phyloP scores from a whole-genome alignment of 2,113 vertebrate species.

The Leucopsar rothschildi region DNA sequence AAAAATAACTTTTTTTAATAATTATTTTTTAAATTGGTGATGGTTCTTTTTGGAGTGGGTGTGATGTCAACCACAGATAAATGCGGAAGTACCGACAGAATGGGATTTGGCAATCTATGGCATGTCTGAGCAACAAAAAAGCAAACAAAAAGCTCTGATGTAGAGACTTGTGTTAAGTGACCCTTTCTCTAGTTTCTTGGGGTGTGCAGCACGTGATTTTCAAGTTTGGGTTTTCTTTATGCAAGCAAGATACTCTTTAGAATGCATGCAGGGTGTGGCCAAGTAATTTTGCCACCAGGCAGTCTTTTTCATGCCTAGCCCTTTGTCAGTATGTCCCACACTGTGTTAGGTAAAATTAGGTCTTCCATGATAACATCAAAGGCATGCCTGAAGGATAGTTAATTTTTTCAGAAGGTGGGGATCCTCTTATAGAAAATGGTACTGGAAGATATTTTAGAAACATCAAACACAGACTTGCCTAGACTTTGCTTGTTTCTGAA shows the following conservation, averaged over 20 bases:
- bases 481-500: conserved; percentile 70
- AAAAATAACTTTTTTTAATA: background rate
- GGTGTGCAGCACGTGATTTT: conserved; percentile 32
- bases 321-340: conserved; percentile 58
- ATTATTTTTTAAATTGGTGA: background rate
- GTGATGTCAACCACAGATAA: conserved; percentile 17
- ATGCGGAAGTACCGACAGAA: background rate
- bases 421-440: conserved; percentile 63
- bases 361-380: conserved; percentile 73
- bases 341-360: conserved; percentile 67
- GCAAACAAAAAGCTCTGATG: conserved; percentile 15
- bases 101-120: background rate
- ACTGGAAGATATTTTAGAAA: conserved; percentile 72
- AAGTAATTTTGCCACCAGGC: conserved; percentile 58
- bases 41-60: background rate
- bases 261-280: conserved; percentile 21
- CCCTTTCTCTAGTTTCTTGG: conserved; percentile 50
- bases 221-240: conserved; percentile 35
- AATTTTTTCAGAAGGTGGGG: conserved; percentile 64
- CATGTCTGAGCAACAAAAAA: conserved; percentile 46
- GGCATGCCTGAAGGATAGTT: conserved; percentile 69
- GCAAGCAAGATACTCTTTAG: conserved; percentile 34
- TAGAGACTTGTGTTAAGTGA: background rate
- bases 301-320: conserved; percentile 59
- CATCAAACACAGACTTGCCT: conserved; percentile 75